Base-by-base conservation (phyloP, 2,888 invertebrate genomes). In the Capitulum mitella region DNA sequence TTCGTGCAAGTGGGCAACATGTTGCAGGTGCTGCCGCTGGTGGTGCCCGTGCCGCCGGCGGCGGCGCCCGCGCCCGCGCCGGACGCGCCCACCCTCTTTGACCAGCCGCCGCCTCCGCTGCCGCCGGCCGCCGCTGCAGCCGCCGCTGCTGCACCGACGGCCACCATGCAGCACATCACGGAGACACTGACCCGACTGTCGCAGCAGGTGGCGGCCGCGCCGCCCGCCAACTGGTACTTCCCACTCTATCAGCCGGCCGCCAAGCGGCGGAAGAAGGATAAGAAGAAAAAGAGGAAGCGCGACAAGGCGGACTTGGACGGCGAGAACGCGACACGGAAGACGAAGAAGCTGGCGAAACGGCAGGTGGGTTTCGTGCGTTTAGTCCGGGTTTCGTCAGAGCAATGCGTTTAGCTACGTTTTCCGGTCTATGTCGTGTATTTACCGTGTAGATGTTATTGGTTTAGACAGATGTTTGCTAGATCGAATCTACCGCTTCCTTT, bases 1-100 rank as follows among this genome's bases (percentile, higher is more conserved):
- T 81, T 81, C 74, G 79, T 87, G 26, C 86, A 89, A 87, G 88
- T 90, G 58, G 90, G 90, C 32, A 90, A 90, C 82, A 87, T 89
- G 81, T 84, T 90, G 54, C 89, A 90, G 85, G 89, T 90, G 14
- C 88, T 89, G 8, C 90, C 89, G 3, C 87, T 86, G 37, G 89
- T 29, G 58, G 58, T 29, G 3, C 19, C 58, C n/a, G 6, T 29
- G 19, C 19, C 58, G 6, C n/a, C n/a, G 3, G 16, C 64, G 34
- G 34, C 19, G 34, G 12, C 64, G 64, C 34, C 64, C 14, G 34
- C 64, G 34, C 14, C 34, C 34, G 34, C 70, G 37, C 19, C 37
- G 8, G 37, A 22, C 34, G 22, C 70, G 22, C 29, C 37, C 37
- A 22, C 29, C 3, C 19, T 3, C 37, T 8, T 8, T 3, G 34